A percentile compares a stretch with the other conserved stretches of the same genome.
Evolutionary conservation across 2,888 invertebrate genomes (phyloP).

Genomic region (Protophormia terraenovae): DNA sequence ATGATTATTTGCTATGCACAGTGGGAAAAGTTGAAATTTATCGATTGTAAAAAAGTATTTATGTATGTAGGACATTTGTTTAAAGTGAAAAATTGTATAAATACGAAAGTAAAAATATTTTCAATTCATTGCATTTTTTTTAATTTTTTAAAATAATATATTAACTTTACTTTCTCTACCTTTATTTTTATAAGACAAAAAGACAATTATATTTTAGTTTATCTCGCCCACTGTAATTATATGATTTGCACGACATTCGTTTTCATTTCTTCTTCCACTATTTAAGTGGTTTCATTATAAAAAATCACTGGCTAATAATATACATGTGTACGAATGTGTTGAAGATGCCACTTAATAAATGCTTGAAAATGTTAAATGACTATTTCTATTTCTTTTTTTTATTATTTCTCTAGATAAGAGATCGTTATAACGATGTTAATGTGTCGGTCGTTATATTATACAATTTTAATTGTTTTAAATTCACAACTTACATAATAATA

Average conservation of each 20-base stretch:
- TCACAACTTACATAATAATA: constrained; percentile 37
- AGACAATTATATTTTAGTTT: no score
- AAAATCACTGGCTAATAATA: not conserved
- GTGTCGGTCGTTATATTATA: not conserved
- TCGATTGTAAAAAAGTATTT: no score
- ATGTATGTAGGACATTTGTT: no score
- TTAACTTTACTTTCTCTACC: no score
- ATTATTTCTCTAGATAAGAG: not conserved
- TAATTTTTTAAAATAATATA: no score
- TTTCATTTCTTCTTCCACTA: not conserved
- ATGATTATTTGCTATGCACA: constrained; percentile 1
- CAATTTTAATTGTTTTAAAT: constrained; percentile 44
- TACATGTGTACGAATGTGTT: not conserved
- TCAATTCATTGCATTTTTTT: no score
- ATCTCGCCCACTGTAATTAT: constrained; percentile 8
- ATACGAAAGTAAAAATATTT: no score
- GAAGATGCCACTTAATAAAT: constrained; percentile 21
- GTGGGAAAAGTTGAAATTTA: not conserved
- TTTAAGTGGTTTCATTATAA: not conserved
- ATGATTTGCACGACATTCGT: not conserved
- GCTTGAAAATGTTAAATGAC: constrained; percentile 33
- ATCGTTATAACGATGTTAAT: constrained; percentile 5
- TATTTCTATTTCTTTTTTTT: constrained; percentile 11
- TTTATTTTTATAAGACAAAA: no score
- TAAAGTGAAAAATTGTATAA: no score